Conservation (phyloP, 2,888 invertebrate genomes). For the Ceriagrion tenellum region DNA sequence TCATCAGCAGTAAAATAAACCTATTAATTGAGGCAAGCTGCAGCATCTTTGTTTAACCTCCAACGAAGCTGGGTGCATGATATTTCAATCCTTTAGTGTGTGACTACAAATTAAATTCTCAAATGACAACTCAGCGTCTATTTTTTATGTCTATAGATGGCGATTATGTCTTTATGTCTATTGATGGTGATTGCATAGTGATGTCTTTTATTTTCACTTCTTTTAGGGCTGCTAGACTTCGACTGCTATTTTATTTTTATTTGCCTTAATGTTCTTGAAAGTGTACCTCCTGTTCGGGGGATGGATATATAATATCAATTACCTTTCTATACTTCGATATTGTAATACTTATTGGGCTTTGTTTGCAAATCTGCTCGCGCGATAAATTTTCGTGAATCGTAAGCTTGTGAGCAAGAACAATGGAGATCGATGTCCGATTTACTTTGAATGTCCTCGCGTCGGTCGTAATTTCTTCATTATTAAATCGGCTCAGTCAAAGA, state of each 20-base stretch:
- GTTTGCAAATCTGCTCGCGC: neutral
- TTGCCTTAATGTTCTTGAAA: neutral
- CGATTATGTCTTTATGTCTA: neutral
- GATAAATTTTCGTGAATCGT: neutral
- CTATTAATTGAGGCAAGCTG: too few relatives aligned
- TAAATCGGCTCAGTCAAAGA: neutral
- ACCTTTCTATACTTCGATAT: neutral
- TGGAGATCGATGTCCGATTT: neutral
- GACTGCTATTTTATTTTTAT: neutral
- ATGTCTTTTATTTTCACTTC: neutral
- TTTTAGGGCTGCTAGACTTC: neutral
- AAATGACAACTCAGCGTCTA: too few relatives aligned
- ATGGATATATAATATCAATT: neutral
- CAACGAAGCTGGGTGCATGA: too few relatives aligned
- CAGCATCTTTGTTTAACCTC: too few relatives aligned
- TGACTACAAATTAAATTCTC: neutral
- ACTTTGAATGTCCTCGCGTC: neutral
- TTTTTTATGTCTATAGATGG: too few relatives aligned
- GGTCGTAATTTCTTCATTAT: neutral
- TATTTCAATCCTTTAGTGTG: neutral
- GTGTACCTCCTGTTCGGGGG: neutral
- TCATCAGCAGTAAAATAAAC: too few relatives aligned
- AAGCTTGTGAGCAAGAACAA: neutral
- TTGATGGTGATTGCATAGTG: neutral
- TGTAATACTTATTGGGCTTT: neutral